A percentile compares a stretch with the other conserved stretches of the same genome.
Evolutionary conservation across 2,797 vertebrate genomes (phyloP).

Genomic region (Cyprinodon diabolis): DNA sequence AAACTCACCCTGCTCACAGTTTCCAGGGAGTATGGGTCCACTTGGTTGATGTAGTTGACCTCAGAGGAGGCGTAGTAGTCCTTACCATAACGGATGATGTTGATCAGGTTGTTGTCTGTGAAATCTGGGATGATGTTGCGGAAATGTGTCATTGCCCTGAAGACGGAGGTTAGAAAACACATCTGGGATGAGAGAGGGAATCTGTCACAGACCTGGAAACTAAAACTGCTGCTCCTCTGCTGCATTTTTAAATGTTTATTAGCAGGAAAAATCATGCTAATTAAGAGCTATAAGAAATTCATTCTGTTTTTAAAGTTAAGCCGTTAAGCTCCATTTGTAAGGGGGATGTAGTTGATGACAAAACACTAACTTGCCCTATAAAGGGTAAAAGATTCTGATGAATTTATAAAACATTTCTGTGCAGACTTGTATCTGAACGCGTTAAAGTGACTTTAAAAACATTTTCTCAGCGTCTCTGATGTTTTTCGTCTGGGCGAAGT

Average conservation of each 20-base stretch:
- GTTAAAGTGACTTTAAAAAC: too few species aligned
- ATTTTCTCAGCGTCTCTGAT: neutral
- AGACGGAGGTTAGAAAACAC: neutral
- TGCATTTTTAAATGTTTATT: too few species aligned
- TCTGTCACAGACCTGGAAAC: neutral
- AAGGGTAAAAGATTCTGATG: too few species aligned
- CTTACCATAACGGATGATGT: slow-evolving; percentile 89
- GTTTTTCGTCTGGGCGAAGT: neutral
- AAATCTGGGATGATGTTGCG: slow-evolving; percentile 89
- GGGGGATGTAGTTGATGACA: too few species aligned
- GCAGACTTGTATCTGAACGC: too few species aligned
- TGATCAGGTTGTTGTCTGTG: slow-evolving; percentile 97
- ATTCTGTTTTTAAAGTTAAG: too few species aligned
- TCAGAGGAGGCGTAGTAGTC: slow-evolving; percentile 92
- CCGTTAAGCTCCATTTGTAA: too few species aligned
- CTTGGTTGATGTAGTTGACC: slow-evolving; percentile 91
- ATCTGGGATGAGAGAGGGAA: neutral
- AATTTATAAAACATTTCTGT: too few species aligned
- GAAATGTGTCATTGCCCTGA: slow-evolving; percentile 88
- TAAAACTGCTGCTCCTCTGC: neutral
- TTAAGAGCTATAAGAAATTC: too few species aligned
- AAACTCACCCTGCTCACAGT: slow-evolving; percentile 86
- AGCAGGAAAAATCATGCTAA: too few species aligned
- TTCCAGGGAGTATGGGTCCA: slow-evolving; percentile 87
- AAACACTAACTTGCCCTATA: too few species aligned